Evolutionary conservation across 35 echinoderm and acorn worm species (phyloP), one percentile per base, ranked within the genome.

Genomic region (Chiridota heheva): DNA sequence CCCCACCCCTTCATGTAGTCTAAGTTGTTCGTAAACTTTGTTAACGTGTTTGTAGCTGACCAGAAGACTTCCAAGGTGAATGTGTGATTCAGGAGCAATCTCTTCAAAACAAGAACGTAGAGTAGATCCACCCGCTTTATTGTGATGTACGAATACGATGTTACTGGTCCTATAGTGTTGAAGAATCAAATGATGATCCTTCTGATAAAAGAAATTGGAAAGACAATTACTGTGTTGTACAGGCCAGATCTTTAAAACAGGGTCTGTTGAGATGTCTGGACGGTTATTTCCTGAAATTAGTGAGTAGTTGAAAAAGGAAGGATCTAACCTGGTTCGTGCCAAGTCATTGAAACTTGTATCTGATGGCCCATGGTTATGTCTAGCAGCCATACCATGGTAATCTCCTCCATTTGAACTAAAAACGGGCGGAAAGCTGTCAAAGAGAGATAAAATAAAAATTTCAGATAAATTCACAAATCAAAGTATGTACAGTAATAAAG

Each of bases 41-140:
- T 78, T 78, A 17, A 86, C 43, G 40, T 80, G 85, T 44, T 78
- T 83, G 46, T 67, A 65, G 42, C 92, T 96, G 49, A 70, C 69
- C 24, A 92, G 61, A 7, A 88, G 47, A 25, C 73, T 75, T 7
- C 84, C 83, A 13, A 88, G 39, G 41, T 69, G 40, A 6, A 86
- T 60, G 40, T 79, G 53, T 31, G 42, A 58, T 24, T 60, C 67
- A 1, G 44, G 34, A 4, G 80, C 73, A 15, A 91, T 69, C 43
- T 63, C 80, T 17, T 34, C n/a, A 10, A 98, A 34, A 27, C 95
- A 98, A 1, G 81, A 70, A 38, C 85, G 91, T 12, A 81, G 84
- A 22, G 87, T 91, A 0, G 86, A 83, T 2, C 89, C 95, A 22
- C 83, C 95, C 13, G 95, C 95, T 72, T 98, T 98, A 40, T 98